These are phyloP conservation scores for Melanotaenia duboulayi DNA, from an alignment of 2,113 vertebrate genomes.

Conservation along the genomic window DNA sequence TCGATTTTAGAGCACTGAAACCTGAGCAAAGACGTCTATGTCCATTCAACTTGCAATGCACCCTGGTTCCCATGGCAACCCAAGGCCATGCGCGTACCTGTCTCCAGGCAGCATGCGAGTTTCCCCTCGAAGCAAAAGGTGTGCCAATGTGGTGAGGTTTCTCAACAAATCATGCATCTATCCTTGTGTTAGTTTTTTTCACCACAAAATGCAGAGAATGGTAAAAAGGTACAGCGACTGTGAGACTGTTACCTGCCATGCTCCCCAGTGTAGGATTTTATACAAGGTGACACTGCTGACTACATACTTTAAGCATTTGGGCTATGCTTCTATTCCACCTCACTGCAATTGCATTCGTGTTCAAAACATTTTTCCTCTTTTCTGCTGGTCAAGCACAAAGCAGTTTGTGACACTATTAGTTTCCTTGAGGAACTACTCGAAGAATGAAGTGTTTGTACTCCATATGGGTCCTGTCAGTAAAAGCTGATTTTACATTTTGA, in stretches of 20 bases:
- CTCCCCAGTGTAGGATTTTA: background rate
- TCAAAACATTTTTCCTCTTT: constrained; percentile 56
- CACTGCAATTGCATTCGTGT: constrained; percentile 27
- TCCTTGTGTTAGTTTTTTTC: background rate
- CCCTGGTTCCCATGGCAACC: constrained; percentile 76
- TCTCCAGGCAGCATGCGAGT: constrained; percentile 61
- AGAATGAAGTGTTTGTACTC: constrained; percentile 28
- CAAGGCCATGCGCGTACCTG: constrained; percentile 31
- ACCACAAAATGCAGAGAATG: background rate
- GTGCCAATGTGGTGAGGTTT: constrained; percentile 42
- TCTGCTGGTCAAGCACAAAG: constrained; percentile 67
- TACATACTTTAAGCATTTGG: constrained; percentile 46
- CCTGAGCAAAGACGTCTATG: constrained; percentile 47
- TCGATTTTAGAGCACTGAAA: constrained; percentile 60
- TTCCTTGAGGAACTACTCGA: constrained; percentile 34
- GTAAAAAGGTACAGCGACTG: constrained; percentile 22
- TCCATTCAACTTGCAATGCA: constrained; percentile 42
- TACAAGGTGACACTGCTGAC: constrained; percentile 45
- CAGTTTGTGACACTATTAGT: constrained; percentile 48
- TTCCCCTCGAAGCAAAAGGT: constrained; percentile 61
- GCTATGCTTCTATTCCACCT: constrained; percentile 34
- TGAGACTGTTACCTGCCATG: constrained; percentile 22
- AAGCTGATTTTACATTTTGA: constrained; percentile 50
- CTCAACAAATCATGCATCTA: constrained; percentile 8
- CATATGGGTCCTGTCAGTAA: constrained; percentile 33